These are phyloP conservation scores for Abramis brama DNA, from an alignment of 2,113 vertebrate genomes.

Conservation along the genomic window DNA sequence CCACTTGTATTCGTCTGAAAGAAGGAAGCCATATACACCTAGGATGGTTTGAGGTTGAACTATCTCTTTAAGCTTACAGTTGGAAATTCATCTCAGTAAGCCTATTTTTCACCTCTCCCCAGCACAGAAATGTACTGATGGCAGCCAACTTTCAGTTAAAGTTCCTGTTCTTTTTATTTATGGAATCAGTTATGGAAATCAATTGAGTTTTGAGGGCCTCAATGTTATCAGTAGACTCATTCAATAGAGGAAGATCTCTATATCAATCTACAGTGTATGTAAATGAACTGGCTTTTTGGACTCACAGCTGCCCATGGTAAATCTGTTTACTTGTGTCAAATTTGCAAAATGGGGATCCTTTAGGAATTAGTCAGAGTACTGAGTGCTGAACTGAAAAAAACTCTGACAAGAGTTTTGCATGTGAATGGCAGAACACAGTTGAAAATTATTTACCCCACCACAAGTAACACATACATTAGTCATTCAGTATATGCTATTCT, in stretches of 20 bases:
- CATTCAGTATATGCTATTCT: background rate
- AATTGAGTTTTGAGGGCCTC: conserved; percentile 24
- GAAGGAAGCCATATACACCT: no score
- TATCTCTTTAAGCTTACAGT: conserved; percentile 20
- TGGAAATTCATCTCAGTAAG: conserved; percentile 34
- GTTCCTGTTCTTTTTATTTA: conserved; percentile 69
- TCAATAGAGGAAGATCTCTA: conserved; percentile 34
- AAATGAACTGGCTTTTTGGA: conserved; percentile 59
- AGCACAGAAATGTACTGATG: conserved; percentile 20
- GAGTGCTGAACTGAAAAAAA: background rate
- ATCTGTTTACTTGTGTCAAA: conserved; percentile 46
- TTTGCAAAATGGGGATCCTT: conserved; percentile 32
- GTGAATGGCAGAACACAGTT: background rate
- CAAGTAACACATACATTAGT: background rate
- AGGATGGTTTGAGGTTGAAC: no score
- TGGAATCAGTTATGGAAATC: conserved; percentile 71
- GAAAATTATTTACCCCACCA: background rate
- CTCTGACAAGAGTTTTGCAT: conserved; percentile 7
- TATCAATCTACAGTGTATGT: conserved; percentile 54
- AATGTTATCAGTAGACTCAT: conserved; percentile 32
- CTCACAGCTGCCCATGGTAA: conserved; percentile 42
- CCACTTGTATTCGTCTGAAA: no score
- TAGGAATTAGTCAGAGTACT: background rate
- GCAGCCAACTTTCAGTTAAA: conserved; percentile 50
- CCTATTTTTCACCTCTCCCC: conserved; percentile 22